Evolutionary conservation across 1,140 invertebrate species (phyloP).

Genomic region (Liolophura sinensis): DNA sequence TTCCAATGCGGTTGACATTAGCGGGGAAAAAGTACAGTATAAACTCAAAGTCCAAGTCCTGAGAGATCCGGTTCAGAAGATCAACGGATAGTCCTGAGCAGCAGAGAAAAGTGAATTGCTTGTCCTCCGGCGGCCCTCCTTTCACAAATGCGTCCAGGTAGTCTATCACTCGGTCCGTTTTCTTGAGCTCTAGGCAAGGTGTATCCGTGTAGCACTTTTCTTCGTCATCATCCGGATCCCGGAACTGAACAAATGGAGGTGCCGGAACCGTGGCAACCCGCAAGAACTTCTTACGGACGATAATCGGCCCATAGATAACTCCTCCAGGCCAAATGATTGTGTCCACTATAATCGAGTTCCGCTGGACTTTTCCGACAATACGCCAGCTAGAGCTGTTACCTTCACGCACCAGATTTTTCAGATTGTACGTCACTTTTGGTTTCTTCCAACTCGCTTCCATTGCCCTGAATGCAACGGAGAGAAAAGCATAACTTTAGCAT

Average conservation of each 20-base stretch:
- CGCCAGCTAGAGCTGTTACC: too few relatives aligned
- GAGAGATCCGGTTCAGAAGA: slow-evolving; percentile 76
- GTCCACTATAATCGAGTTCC: slow-evolving; percentile 60
- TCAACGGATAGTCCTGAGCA: slow-evolving; percentile 90
- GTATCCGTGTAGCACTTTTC: slow-evolving; percentile 66
- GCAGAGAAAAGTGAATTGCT: slow-evolving; percentile 68
- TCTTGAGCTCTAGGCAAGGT: slow-evolving; percentile 67
- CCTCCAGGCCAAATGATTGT: slow-evolving; percentile 87
- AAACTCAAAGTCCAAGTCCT: slow-evolving; percentile 85
- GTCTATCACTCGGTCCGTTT: too few relatives aligned
- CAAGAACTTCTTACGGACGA: slow-evolving; percentile 63
- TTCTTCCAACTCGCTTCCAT: too few relatives aligned
- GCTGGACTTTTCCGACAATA: too few relatives aligned
- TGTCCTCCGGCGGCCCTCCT: slow-evolving; percentile 13
- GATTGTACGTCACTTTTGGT: too few relatives aligned
- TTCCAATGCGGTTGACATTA: slow-evolving; percentile 63
- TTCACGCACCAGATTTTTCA: too few relatives aligned
- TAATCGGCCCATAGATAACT: slow-evolving; percentile 44
- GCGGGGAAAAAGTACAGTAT: slow-evolving; percentile 75
- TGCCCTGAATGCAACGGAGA: too few relatives aligned
- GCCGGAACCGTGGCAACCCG: slow-evolving; percentile 76
- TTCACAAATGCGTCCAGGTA: background rate
- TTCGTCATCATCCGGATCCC: slow-evolving; percentile 22
- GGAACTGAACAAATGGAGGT: slow-evolving; percentile 46
- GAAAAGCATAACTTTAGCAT: too few relatives aligned